Evolutionary conservation across 2,797 vertebrate species (phyloP), one percentile per base, ranked within the genome.

Genomic region (Myotis daubentonii): DNA sequence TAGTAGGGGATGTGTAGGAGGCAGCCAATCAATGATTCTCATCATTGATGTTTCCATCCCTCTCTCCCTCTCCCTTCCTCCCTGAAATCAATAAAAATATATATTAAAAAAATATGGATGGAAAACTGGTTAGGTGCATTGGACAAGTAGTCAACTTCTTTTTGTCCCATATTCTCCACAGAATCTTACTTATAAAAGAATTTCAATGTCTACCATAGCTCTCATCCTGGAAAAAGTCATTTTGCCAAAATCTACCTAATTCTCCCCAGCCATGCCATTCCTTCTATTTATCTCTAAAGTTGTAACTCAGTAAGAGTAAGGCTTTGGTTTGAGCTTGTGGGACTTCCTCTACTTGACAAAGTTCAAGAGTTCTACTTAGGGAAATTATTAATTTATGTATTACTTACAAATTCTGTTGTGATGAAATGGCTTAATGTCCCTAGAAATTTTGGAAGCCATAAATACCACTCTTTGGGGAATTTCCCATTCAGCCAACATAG

Each of bases 331-430:
- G n/a, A 87, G 13, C 12, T 81, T 47, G 12, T 44, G 66, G 8
- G 57, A 74, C 44, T 75, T 91, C 44, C 33, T 71, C 55, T 93
- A 33, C 20, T 55, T 20, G 2, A 92, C 0, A 75, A 72, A 75
- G 33, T 75, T 80, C 17, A 91, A 66, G 2, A 47, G 6, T 83
- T 91, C 49, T 38, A 84, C n/a, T 86, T 68, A 38, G 10, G 55
- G 3, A 75, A 82, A 57, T 89, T 91, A 79, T 66, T 70, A 94
- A 87, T 66, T 89, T 28, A 75, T 80, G 13, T 38, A 51, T 89
- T 74, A 38, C 38, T 94, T 94, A 87, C 72, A 72, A 33, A 68
- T 84, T 78, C 33, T 72, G 11, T 38, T 53, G 7, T 68, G 23
- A 55, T 84, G 33, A 87, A 83, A 57, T 49, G n/a, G 17, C 22